Evolutionary conservation across 2,888 invertebrate genomes (phyloP).

Genomic region (Crioceris asparagi): DNA sequence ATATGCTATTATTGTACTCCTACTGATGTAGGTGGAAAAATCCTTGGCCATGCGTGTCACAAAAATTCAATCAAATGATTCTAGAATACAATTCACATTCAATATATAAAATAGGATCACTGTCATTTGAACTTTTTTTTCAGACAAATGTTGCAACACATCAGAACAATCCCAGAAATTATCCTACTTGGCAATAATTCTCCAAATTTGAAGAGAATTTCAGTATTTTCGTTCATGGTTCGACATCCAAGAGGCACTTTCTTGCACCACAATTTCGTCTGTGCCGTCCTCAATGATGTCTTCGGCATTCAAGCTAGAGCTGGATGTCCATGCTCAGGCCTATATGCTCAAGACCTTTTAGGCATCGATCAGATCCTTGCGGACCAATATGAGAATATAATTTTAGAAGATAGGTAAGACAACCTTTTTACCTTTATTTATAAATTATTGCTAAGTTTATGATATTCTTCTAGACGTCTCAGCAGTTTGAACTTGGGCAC

Average conservation of each 20-base stretch:
- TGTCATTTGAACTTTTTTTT: slow-evolving; percentile 24
- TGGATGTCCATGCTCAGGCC: slow-evolving; percentile 70
- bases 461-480: slow-evolving; percentile 35
- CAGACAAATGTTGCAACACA: slow-evolving; percentile 70
- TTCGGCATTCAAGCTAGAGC: slow-evolving; percentile 83
- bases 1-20: too few relatives aligned
- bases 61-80: too few relatives aligned
- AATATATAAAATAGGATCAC: background rate
- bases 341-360: slow-evolving; percentile 74
- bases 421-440: too few relatives aligned
- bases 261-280: slow-evolving; percentile 81
- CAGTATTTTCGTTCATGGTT: slow-evolving; percentile 79
- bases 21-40: too few relatives aligned
- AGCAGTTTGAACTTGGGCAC: slow-evolving; percentile 34
- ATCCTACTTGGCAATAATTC: slow-evolving; percentile 64
- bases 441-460: background rate
- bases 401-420: slow-evolving; percentile 49
- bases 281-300: slow-evolving; percentile 78
- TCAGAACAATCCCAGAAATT: slow-evolving; percentile 68
- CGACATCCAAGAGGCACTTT: slow-evolving; percentile 71
- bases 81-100: background rate
- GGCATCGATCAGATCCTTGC: slow-evolving; percentile 72
- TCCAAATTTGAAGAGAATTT: slow-evolving; percentile 56
- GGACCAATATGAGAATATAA: slow-evolving; percentile 60
- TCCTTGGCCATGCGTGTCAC: too few relatives aligned